A percentile compares a stretch with the other conserved stretches of the same genome.
These are phyloP conservation scores for Naja naja DNA, from an alignment of 2,113 vertebrate species.

Conservation along the genomic window DNA sequence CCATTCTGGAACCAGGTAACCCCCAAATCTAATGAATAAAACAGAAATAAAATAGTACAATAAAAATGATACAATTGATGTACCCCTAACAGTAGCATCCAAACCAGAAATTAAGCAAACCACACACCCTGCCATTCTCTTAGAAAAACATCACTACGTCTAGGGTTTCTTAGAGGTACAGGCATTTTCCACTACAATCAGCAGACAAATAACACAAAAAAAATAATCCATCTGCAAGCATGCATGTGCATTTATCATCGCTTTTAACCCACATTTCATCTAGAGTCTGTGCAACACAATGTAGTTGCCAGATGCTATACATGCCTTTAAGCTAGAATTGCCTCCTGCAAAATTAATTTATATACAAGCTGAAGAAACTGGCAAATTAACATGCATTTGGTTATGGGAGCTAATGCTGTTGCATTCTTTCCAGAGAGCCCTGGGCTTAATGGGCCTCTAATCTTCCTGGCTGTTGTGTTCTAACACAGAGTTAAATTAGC, in stretches of 20 bases:
- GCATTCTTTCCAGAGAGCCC: neutral
- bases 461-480: constrained; percentile 3
- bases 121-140: neutral
- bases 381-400: constrained; percentile 17
- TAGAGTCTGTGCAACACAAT: neutral
- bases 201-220: neutral
- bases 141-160: neutral
- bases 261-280: fast-evolving
- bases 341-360: constrained; percentile 26
- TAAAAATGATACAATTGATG: neutral
- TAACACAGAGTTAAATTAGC: neutral
- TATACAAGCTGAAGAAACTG: constrained; percentile 22
- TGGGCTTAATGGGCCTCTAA: neutral
- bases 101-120: neutral
- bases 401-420: neutral
- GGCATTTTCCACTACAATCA: neutral
- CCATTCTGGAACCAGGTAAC: neutral
- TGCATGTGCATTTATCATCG: neutral
- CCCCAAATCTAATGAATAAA: neutral
- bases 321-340: neutral
- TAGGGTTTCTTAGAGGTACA: no score
- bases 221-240: neutral
- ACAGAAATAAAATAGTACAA: neutral
- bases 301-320: constrained; percentile 29
- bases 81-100: neutral